These are phyloP conservation scores for Synergus laeviventris DNA, from an alignment of 2,888 invertebrate genomes.

Conservation along the genomic window DNA sequence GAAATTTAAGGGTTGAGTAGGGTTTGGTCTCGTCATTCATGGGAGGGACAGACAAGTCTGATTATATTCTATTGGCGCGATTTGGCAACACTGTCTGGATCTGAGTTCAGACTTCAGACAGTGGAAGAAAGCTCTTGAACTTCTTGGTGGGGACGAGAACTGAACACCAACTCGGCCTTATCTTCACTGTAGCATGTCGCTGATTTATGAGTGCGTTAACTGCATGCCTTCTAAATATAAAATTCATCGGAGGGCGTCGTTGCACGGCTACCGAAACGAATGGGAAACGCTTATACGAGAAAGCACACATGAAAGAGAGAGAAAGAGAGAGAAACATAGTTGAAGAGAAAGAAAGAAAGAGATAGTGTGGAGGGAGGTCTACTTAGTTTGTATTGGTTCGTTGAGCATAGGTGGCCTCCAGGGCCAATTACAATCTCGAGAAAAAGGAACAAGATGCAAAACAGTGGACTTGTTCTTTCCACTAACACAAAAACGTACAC, in stretches of 20 bases:
- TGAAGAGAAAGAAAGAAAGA: slow-evolving; percentile 21
- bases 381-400: slow-evolving; percentile 40
- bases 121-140: slow-evolving; percentile 35
- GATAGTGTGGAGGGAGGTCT: background rate
- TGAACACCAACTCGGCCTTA: slow-evolving; percentile 29
- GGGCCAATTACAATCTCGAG: slow-evolving; percentile 38
- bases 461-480: background rate
- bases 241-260: slow-evolving; percentile 42
- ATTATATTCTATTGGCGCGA: slow-evolving; percentile 25
- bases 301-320: slow-evolving; percentile 21
- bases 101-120: slow-evolving; percentile 29
- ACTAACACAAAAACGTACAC: background rate
- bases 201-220: slow-evolving; percentile 48
- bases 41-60: background rate
- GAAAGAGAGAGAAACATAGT: background rate
- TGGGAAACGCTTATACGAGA: slow-evolving; percentile 25
- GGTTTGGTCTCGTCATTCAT: background rate
- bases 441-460: slow-evolving; percentile 31
- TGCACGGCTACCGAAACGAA: slow-evolving; percentile 38
- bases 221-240: slow-evolving; percentile 49
- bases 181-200: slow-evolving; percentile 40
- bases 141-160: slow-evolving; percentile 30
- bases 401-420: slow-evolving; percentile 38
- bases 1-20: background rate
- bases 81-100: slow-evolving; percentile 38